Conservation (phyloP, 2,113 vertebrate species). For the Procavia capensis region DNA sequence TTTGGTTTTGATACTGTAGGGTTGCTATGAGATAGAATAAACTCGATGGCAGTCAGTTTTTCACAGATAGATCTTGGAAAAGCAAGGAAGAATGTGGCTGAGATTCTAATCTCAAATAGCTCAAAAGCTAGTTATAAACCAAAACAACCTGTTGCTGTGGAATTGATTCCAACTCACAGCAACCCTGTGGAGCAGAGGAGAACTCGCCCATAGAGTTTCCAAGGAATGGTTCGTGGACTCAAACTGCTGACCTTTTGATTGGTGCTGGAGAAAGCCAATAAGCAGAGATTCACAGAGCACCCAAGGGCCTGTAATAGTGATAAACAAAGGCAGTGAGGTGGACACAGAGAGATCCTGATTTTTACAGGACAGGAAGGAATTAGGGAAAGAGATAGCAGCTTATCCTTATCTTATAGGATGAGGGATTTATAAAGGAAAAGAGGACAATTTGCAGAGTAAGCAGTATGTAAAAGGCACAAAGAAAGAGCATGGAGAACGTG, state of each 20-base stretch:
- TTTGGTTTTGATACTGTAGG: no score
- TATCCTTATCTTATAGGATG: neutral
- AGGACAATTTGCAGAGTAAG: neutral
- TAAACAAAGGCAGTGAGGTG: fast-evolving
- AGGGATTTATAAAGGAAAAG: neutral
- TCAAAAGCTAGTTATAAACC: neutral
- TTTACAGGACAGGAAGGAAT: neutral
- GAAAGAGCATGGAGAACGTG: neutral
- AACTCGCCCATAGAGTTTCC: no score
- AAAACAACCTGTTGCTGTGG: no score
- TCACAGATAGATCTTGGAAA: neutral
- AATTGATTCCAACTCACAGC: no score
- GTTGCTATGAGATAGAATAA: no score
- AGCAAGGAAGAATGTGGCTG: neutral
- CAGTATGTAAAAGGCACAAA: neutral
- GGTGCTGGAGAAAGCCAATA: neutral
- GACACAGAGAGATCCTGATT: neutral
- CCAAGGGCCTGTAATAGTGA: neutral
- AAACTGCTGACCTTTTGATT: no score
- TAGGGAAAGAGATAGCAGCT: neutral
- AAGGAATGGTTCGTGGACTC: no score
- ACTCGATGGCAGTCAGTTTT: no score
- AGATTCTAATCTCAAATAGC: neutral
- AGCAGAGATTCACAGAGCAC: neutral
- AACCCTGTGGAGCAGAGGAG: no score